Evolutionary conservation across 2,888 invertebrate genomes (phyloP).

Genomic region (Branchellion lobata): DNA sequence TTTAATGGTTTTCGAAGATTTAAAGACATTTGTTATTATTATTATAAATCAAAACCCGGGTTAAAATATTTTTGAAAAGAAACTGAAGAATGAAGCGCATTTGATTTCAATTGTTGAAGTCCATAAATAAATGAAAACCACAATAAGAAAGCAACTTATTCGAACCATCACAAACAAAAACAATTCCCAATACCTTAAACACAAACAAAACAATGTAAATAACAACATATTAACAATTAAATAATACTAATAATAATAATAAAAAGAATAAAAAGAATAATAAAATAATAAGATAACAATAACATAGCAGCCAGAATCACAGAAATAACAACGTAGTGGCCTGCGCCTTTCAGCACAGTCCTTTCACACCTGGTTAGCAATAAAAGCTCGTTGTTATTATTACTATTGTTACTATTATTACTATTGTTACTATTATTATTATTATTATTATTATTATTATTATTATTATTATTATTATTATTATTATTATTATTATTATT

Average conservation of each 20-base stretch:
- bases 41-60: too few relatives aligned
- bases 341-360: too few relatives aligned
- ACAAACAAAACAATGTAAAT: neutral
- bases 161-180: neutral
- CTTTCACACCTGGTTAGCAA: neutral
- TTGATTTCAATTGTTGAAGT: too few relatives aligned
- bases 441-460: neutral
- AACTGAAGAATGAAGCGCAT: too few relatives aligned
- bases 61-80: too few relatives aligned
- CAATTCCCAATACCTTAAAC: neutral
- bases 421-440: neutral
- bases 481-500: conserved; percentile 11
- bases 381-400: too few relatives aligned
- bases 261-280: neutral
- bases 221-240: neutral
- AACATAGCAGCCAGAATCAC: neutral
- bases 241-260: neutral
- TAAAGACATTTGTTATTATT: too few relatives aligned
- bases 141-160: too few relatives aligned
- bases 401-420: neutral
- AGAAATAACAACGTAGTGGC: neutral
- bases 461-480: neutral
- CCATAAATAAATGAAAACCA: too few relatives aligned
- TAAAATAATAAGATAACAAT: neutral
- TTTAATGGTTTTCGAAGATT: too few relatives aligned